Base-by-base conservation (phyloP, 37 sponge, comb jelly and placozoan species). In the Cladorhizidae sp. region DNA sequence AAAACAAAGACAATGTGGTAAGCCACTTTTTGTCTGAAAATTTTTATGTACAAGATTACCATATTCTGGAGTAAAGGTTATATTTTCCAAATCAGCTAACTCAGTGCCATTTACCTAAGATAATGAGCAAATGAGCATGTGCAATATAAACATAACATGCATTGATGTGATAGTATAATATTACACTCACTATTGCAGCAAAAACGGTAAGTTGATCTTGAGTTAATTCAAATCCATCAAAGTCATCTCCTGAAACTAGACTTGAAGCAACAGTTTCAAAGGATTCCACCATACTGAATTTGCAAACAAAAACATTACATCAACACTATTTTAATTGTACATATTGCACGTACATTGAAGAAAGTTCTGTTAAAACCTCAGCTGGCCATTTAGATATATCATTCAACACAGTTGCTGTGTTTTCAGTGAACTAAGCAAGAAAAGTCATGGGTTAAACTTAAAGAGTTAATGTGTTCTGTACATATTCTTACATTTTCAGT, bases 361-460 rank as follows among this genome's bases (percentile, higher is more conserved):
- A 74, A 20, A 31, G 31, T 26, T 75, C 55, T 25, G 57, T n/a
- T 5, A 87, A 31, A 28, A 68, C 69, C 0, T 57, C 72, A 23
- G 38, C 32, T 21, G 88, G 88, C 88, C 88, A 87, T 2, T 71
- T 64, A 57, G 73, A 64, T 40, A 87, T 57, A 0, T 39, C 76
- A 75, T 56, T 70, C 33, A 87, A 40, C 12, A 87, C 70, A 42
- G 37, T 31, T 22, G 73, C 71, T 26, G 82, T 61, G 62, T 40
- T 76, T 18, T 76, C 41, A 29, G 82, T 45, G 35, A 81, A 56
- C 81, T 81, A 71, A 0, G 72, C n/a, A 55, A 35, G 9, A 41
- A 62, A 42, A 22, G 33, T 42, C 49, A 71, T 8, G 71, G 51
- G 36, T 5, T 21, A 70, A 38, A 23, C 6, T 57, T 18, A 23